phyloP scores from a whole-genome alignment of 2,797 vertebrate species.

The Lateolabrax maculatus region DNA sequence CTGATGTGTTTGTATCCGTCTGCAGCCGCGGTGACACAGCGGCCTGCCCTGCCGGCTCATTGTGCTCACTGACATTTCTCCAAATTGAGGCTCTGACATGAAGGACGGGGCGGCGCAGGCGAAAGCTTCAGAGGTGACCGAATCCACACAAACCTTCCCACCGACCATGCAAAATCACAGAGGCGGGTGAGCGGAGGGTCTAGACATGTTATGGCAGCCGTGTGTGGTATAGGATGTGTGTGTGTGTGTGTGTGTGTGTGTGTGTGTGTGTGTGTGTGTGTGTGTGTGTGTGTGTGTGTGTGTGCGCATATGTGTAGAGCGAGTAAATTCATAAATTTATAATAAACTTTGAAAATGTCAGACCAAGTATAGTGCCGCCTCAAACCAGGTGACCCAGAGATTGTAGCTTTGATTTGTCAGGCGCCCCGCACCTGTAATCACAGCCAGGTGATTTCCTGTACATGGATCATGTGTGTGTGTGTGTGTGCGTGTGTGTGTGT shows the following conservation, averaged over 20 bases:
- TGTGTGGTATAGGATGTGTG: background rate
- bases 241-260: constrained; percentile 22
- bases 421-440: constrained; percentile 28
- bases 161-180: constrained; percentile 12
- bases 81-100: constrained; percentile 77
- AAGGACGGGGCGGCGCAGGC: constrained; percentile 52
- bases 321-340: constrained; percentile 48
- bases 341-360: constrained; percentile 72
- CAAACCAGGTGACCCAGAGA: constrained; percentile 46
- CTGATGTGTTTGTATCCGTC: constrained; percentile 61
- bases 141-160: constrained; percentile 40
- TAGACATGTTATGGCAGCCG: background rate
- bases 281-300: background rate
- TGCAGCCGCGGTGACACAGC: constrained; percentile 58
- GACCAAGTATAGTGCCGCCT: constrained; percentile 18
- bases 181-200: background rate
- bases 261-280: constrained; percentile 2
- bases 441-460: constrained; percentile 66
- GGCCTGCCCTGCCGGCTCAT: constrained; percentile 58
- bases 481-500: constrained; percentile 36
- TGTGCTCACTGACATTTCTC: constrained; percentile 80
- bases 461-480: constrained; percentile 26
- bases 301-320: background rate
- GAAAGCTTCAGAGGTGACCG: constrained; percentile 67
- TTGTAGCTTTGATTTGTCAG: constrained; percentile 57